These are phyloP conservation scores for Sebastes vulpes DNA, from an alignment of 2,797 vertebrate genomes.

Conservation along the genomic window DNA sequence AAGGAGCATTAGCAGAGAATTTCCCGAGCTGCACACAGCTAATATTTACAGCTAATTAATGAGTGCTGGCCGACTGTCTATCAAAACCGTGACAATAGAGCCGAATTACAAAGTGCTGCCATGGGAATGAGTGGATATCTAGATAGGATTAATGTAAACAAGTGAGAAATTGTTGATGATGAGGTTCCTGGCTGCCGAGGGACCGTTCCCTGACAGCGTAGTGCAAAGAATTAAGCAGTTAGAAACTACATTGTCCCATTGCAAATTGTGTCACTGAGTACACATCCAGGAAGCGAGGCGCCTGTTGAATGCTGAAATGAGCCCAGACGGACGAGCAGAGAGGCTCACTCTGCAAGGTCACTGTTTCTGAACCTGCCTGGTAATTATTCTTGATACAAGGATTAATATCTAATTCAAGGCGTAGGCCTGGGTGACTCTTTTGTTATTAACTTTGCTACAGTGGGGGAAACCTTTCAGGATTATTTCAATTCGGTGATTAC, in stretches of 20 bases:
- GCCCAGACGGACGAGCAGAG: slow-evolving; percentile 22
- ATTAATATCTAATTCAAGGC: slow-evolving; percentile 89
- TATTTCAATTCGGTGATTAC: slow-evolving; percentile 90
- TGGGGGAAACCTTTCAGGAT: slow-evolving; percentile 83
- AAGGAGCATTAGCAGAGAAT: slow-evolving; percentile 58
- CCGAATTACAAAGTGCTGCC: slow-evolving; percentile 49
- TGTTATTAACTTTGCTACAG: slow-evolving; percentile 89
- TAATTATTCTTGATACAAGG: slow-evolving; percentile 92
- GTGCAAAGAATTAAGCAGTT: slow-evolving; percentile 31
- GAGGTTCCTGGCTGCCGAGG: slow-evolving; percentile 38
- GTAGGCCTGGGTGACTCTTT: slow-evolving; percentile 80
- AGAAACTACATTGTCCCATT: slow-evolving; percentile 8
- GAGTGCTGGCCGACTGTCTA: slow-evolving; percentile 58
- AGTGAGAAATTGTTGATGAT: slow-evolving; percentile 61
- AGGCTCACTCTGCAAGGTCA: slow-evolving; percentile 67
- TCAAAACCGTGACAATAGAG: slow-evolving; percentile 62
- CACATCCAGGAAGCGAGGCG: not conserved
- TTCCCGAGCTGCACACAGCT: slow-evolving; percentile 46
- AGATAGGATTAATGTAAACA: slow-evolving; percentile 64
- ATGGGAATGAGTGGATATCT: slow-evolving; percentile 42
- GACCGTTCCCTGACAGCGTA: slow-evolving; percentile 4
- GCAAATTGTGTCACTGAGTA: slow-evolving; percentile 27
- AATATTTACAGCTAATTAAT: slow-evolving; percentile 73
- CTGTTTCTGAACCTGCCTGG: slow-evolving; percentile 67
- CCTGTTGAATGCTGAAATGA: slow-evolving; percentile 55